Base-by-base conservation (phyloP, 2,113 vertebrate species). In the Merops nubicus region DNA sequence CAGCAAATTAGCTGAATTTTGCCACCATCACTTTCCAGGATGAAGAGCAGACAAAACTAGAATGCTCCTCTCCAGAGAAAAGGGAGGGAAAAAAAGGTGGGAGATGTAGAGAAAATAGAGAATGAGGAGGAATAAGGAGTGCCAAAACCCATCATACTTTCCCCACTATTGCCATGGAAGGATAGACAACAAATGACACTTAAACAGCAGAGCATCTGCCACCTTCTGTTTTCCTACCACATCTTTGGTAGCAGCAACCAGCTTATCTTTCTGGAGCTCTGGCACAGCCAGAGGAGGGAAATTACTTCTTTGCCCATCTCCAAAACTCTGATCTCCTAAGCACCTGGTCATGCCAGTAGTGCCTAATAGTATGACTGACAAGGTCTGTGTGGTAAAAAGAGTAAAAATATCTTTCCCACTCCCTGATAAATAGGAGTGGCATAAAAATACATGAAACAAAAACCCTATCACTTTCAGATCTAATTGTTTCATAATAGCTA, bases 51-150 rank as follows among this genome's bases (percentile, higher is more conserved):
- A 2, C 21, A 93, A 85, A 88, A 74, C 40, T 62, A 7, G 9
- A 85, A 65, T 25, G 12, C 2, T 47, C 4, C 5, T 42, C 8
- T 54, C 11, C 19, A 50, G 18, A 26, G 22, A 29, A 85, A 88
- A 75, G 4, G 1, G 4, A 51, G 1, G 8, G 12, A 18, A 15
- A n/a, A 65, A 85, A 83, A 2, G 2, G 1, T 65, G 5, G 34
- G 56, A 69, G 13, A 70, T 67, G 11, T 13, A 16, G 3, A 8
- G 72, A 7, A 75, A 67, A 54, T 5, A 43, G 6, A 73, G 7
- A 34, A 74, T 13, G 25, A 69, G 8, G 29, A 83, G 29, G 5
- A 31, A 40, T 9, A 70, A 92, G 29, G 12, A 77, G 6, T 11
- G 20, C 15, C 62, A 73, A 80, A 73, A 78, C 2, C 1, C 7